Conservation (phyloP, 2,888 invertebrate species). For the Melolontha melolontha region DNA sequence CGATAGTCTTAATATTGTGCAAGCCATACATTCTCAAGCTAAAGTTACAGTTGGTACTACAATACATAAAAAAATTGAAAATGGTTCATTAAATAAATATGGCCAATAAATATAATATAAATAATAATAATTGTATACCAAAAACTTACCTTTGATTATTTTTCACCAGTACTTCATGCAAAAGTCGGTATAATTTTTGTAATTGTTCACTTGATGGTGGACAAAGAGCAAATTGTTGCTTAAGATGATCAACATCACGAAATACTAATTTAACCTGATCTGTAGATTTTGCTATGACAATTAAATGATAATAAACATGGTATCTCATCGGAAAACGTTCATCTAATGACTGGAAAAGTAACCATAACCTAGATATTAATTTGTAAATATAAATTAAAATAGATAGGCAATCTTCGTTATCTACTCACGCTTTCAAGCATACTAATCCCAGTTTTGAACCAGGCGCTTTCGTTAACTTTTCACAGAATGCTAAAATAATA, state of each 20-base stretch:
- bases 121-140: too few species aligned
- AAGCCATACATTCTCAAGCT: too few species aligned
- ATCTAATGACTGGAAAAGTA: conserved; percentile 92
- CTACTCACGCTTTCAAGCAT: conserved; percentile 85
- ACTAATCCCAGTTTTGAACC: conserved; percentile 83
- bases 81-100: too few species aligned
- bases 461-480: conserved; percentile 90
- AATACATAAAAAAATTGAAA: too few species aligned
- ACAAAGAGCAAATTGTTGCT: conserved; percentile 82
- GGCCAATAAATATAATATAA: too few species aligned
- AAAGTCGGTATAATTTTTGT: conserved; percentile 88
- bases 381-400: conserved; percentile 7
- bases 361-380: conserved; percentile 76
- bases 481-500: conserved; percentile 90
- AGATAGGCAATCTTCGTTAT: background rate
- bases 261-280: conserved; percentile 89
- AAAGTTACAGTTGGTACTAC: too few species aligned
- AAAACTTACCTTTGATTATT: conserved; percentile 81
- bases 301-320: conserved; percentile 92
- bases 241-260: conserved; percentile 85
- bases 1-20: too few species aligned
- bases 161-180: conserved; percentile 90
- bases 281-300: conserved; percentile 89
- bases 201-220: conserved; percentile 89
- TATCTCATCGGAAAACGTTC: conserved; percentile 87